A percentile compares a stretch with the other conserved stretches of the same genome.
Conservation (phyloP, 2,797 vertebrate genomes). For the Oryzias sinensis region DNA sequence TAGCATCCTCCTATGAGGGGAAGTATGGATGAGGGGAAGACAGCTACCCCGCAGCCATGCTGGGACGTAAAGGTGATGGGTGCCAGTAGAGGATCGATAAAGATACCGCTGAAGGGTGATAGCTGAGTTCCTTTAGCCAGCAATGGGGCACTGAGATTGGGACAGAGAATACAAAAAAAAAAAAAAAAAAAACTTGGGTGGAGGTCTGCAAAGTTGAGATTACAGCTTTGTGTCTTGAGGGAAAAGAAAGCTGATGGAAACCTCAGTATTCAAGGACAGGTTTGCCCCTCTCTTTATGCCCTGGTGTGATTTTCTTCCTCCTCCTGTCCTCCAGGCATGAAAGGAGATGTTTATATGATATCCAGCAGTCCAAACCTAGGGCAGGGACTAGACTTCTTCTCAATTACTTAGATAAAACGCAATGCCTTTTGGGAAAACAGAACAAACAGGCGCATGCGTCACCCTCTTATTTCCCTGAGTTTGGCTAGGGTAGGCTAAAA, state of each 20-base stretch:
- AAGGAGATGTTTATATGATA: conserved; percentile 53
- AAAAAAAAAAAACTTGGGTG: conserved; percentile 45
- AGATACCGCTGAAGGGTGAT: conserved; percentile 31
- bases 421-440: conserved; percentile 32
- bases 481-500: conserved; percentile 40
- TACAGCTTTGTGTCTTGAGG: conserved; percentile 43
- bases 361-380: conserved; percentile 56
- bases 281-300: conserved; percentile 42
- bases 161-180: conserved; percentile 13
- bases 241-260: conserved; percentile 25
- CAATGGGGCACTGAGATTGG: conserved; percentile 39
- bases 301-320: conserved; percentile 66
- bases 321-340: conserved; percentile 48
- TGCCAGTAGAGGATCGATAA: conserved; percentile 44
- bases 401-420: conserved; percentile 68
- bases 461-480: conserved; percentile 54
- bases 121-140: conserved; percentile 35
- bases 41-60: conserved; percentile 61
- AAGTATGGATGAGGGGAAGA: conserved; percentile 23
- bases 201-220: conserved; percentile 59
- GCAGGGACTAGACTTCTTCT: conserved; percentile 70
- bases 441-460: conserved; percentile 61
- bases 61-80: conserved; percentile 51
- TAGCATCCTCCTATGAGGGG: conserved; percentile 62
- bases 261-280: conserved; percentile 26